These are phyloP conservation scores for Poeciliopsis turrubarensis DNA, from an alignment of 2,113 vertebrate genomes.

Conservation along the genomic window DNA sequence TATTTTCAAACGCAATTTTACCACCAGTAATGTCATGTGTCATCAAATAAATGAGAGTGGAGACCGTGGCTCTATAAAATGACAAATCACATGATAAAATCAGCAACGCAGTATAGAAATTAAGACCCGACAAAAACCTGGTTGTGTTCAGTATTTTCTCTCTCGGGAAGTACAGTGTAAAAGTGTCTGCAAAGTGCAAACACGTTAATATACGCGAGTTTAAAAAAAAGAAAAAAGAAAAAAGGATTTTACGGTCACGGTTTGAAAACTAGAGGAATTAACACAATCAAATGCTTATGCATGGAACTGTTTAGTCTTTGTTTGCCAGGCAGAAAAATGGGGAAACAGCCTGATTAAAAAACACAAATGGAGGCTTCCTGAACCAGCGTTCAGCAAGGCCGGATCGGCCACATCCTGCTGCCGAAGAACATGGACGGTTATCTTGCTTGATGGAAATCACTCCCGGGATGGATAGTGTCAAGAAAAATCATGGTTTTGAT, in stretches of 20 bases:
- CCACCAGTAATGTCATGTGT: not conserved
- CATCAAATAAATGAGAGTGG: not conserved
- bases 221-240: not conserved
- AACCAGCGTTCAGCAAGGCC: not conserved
- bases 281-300: not conserved
- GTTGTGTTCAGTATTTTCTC: not conserved
- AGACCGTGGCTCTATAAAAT: not conserved
- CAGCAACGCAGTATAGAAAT: not conserved
- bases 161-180: not conserved
- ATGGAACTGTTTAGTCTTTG: not conserved
- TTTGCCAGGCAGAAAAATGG: not conserved
- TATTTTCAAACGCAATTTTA: not conserved
- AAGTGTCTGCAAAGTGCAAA: not conserved
- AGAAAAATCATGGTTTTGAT: no score
- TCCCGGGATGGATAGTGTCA: no score
- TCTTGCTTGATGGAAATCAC: no score
- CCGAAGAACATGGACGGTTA: no score
- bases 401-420: not conserved
- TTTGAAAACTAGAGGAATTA: conserved; percentile 9
- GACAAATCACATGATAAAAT: not conserved
- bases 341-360: conserved; percentile 14
- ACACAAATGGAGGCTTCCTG: not conserved
- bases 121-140: not conserved
- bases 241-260: conserved; percentile 35
- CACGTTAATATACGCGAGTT: not conserved